Base-by-base conservation (phyloP, 2,797 vertebrate genomes). In the Rhynchonycteris naso region DNA sequence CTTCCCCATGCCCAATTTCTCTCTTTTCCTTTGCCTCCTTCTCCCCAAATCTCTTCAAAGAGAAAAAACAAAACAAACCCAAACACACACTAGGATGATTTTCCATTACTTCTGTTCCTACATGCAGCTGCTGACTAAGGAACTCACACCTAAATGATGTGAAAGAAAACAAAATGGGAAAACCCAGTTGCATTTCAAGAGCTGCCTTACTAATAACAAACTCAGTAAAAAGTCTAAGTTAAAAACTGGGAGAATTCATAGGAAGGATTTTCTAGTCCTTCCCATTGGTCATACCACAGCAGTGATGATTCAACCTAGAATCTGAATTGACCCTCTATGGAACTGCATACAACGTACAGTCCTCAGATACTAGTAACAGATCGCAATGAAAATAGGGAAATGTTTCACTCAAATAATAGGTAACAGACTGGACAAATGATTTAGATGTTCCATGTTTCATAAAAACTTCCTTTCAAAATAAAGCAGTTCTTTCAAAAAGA, bases 381-480 rank as follows among this genome's bases (percentile, higher is more conserved):
- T 87, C 59, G 65, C 12, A 43, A 38, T 43, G 54, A 58, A 85
- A 93, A 82, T 8, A 74, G 30, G 7, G 68, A 86, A 72, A 95
- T 33, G 33, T 71, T 76, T 50, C 8, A 95, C 30, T 86, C 43
- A 75, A 96, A 11, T 63, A 74, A 91, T 94, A 97, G 90, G 92
- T 75, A 66, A 75, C 33, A 96, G 35, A 82, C 66, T 80, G 59
- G 90, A 19, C 35, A 76, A 88, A 88, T 74, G 90, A 96, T 80
- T 92, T 74, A 95, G 82, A 94, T 68, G 76, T 89, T 95, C 65
- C 58, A 90, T 84, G 63, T 96, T 97, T 74, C 21, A 12, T 52
- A n/a, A 92, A 95, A 96, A 96, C 72, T 56, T 96, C 76, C 90
- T 97, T 95, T 58, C 92, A 92, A 95, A 97, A 97, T 76, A 98